A percentile compares a stretch with the other conserved stretches of the same genome.
Conservation (phyloP, 2,797 vertebrate species). For the Leuciscus waleckii region DNA sequence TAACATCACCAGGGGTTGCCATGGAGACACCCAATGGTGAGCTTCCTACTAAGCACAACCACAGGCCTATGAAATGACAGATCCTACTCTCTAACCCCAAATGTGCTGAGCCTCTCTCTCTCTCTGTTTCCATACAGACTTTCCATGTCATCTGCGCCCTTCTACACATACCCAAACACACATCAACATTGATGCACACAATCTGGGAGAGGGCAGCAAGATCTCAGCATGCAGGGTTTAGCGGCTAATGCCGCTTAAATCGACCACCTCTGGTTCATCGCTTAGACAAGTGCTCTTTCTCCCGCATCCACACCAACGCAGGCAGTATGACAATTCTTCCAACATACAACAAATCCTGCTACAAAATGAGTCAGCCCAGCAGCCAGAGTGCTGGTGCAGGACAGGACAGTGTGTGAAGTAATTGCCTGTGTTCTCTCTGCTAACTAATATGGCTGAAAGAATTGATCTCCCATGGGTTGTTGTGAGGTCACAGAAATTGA, state of each 20-base stretch:
- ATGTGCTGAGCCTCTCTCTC: slow-evolving; percentile 43
- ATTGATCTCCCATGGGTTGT: slow-evolving; percentile 88
- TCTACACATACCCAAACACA: slow-evolving; percentile 49
- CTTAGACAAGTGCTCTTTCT: slow-evolving; percentile 28
- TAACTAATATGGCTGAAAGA: slow-evolving; percentile 75
- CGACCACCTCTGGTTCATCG: slow-evolving; percentile 74
- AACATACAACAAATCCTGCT: slow-evolving; percentile 75
- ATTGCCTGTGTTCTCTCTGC: slow-evolving; percentile 49
- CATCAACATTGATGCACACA: slow-evolving; percentile 58
- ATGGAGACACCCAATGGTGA: slow-evolving; percentile 81
- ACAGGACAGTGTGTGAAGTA: slow-evolving; percentile 41
- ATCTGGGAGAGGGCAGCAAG: slow-evolving; percentile 75
- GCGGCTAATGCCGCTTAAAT: slow-evolving; percentile 81
- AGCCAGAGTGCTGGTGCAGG: slow-evolving; percentile 3
- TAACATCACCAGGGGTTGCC: slow-evolving; percentile 80
- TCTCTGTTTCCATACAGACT: slow-evolving; percentile 32
- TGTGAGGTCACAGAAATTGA: slow-evolving; percentile 89
- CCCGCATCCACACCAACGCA: slow-evolving; percentile 60
- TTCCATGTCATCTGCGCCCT: slow-evolving; percentile 29
- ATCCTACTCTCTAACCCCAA: slow-evolving; percentile 69
- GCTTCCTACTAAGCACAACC: slow-evolving; percentile 72
- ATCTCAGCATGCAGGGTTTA: slow-evolving; percentile 79
- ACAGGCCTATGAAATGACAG: slow-evolving; percentile 73
- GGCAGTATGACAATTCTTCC: slow-evolving; percentile 55
- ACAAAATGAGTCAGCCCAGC: neutral